phyloP scores from a whole-genome alignment of 2,113 vertebrate species.

The Carassius gibelio region DNA sequence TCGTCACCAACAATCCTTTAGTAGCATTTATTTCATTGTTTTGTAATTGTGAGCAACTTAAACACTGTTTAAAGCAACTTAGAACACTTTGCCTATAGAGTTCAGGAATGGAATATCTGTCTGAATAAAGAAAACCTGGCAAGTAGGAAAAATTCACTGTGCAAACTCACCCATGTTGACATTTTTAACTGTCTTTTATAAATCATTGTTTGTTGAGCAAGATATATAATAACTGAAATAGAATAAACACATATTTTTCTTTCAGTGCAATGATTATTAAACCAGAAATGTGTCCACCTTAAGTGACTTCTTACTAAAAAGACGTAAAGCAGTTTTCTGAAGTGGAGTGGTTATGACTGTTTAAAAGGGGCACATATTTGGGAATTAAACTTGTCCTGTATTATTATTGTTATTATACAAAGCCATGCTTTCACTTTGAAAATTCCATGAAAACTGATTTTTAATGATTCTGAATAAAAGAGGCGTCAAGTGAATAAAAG shows the following conservation, averaged over 20 bases:
- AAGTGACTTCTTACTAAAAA: not conserved
- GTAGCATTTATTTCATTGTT: slow-evolving; percentile 28
- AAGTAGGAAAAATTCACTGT: slow-evolving; percentile 28
- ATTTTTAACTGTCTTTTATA: slow-evolving; percentile 48
- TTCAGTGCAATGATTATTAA: slow-evolving; percentile 2
- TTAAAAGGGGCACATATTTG: not conserved
- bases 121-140: not conserved
- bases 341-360: not conserved
- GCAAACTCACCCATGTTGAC: slow-evolving; percentile 29
- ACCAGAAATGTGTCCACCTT: not conserved
- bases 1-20: not conserved
- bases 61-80: slow-evolving; percentile 27
- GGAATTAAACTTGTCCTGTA: not conserved
- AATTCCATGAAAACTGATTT: not conserved
- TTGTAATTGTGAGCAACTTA: slow-evolving; percentile 1
- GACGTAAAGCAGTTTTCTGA: not conserved
- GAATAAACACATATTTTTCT: slow-evolving; percentile 25
- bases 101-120: slow-evolving; percentile 14
- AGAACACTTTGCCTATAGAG: slow-evolving; percentile 8
- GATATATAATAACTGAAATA: not conserved
- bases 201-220: not conserved
- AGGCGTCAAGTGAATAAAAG: not conserved
- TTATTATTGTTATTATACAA: not conserved
- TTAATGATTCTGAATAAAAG: not conserved
- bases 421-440: not conserved